These are phyloP conservation scores for Aplochiton taeniatus DNA, from an alignment of 2,797 vertebrate species.

Conservation along the genomic window DNA sequence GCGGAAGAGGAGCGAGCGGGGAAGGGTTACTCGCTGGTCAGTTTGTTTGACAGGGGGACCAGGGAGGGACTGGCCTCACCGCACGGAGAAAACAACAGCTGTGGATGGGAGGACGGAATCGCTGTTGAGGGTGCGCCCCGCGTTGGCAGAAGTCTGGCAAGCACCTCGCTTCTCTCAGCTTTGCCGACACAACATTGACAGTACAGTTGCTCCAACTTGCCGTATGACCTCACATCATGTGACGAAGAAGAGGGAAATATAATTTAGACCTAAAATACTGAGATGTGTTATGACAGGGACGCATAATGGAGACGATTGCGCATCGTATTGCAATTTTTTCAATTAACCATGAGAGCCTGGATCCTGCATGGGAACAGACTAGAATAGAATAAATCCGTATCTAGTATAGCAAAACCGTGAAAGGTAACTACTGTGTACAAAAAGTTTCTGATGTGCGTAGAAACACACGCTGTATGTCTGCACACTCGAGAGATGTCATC, in stretches of 20 bases:
- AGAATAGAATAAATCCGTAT: too few relatives aligned
- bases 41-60: conserved; percentile 26
- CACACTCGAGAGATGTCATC: conserved; percentile 32
- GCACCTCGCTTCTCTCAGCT: conserved; percentile 55
- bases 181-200: conserved; percentile 43
- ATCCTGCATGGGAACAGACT: too few relatives aligned
- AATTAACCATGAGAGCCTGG: too few relatives aligned
- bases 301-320: not conserved
- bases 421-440: too few relatives aligned
- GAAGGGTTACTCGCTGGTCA: conserved; percentile 36
- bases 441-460: too few relatives aligned
- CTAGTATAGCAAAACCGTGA: too few relatives aligned
- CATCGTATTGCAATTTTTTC: too few relatives aligned
- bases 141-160: conserved; percentile 58
- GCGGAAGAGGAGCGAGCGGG: conserved; percentile 12
- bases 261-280: not conserved
- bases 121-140: conserved; percentile 47
- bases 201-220: not conserved
- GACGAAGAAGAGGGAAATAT: not conserved
- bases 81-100: conserved; percentile 67
- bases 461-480: not conserved
- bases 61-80: conserved; percentile 5
- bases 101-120: conserved; percentile 51
- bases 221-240: conserved; percentile 19
- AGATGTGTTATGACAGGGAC: not conserved